phyloP scores from a whole-genome alignment of 2,797 vertebrate species.

The Lepidocolaptes lacrymiger region DNA sequence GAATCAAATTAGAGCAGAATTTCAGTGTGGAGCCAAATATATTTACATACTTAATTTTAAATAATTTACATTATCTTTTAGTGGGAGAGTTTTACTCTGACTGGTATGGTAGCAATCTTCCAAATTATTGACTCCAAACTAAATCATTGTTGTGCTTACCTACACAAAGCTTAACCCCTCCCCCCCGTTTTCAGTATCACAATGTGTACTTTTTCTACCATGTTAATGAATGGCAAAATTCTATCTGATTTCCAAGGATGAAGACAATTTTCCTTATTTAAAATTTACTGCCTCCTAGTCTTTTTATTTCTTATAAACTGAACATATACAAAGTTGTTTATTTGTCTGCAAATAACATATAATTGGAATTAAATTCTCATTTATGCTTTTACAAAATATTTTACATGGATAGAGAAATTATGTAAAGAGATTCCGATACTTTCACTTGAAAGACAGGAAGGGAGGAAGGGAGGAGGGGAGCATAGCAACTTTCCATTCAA shows the following conservation, averaged over 20 bases:
- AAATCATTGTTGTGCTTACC: neutral
- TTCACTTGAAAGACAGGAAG: neutral
- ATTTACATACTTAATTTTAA: constrained; percentile 39
- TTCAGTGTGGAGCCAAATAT: neutral
- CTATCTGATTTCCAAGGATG: neutral
- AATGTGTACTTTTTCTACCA: neutral
- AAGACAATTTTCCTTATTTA: neutral
- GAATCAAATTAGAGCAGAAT: constrained; percentile 9
- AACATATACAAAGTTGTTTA: neutral
- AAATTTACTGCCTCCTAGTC: neutral
- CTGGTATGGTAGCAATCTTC: neutral
- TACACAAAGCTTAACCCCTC: too few species aligned
- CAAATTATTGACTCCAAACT: neutral
- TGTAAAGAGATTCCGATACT: neutral
- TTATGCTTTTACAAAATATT: neutral
- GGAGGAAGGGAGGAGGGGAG: neutral
- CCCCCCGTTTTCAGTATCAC: neutral
- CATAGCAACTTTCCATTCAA: neutral
- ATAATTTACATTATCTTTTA: constrained; percentile 25
- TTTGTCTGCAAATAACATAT: neutral
- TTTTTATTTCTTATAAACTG: neutral
- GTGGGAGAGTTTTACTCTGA: neutral
- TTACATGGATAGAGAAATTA: neutral
- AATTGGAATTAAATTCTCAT: neutral
- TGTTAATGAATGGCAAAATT: neutral